Conservation (phyloP, 2,888 invertebrate species). For the Thymelicus sylvestris region DNA sequence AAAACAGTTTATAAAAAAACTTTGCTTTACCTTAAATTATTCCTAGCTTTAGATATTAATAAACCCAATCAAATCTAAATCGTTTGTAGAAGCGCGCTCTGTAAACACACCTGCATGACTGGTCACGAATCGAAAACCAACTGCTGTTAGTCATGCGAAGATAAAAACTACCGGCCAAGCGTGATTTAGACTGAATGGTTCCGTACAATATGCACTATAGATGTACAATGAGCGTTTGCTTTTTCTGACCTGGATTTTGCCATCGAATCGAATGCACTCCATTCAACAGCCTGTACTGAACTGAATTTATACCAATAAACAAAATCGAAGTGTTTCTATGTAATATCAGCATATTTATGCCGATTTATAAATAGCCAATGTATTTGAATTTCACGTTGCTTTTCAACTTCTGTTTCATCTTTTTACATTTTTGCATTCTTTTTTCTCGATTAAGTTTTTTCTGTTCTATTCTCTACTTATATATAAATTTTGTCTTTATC, state of each 20-base stretch:
- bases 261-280: constrained; percentile 8
- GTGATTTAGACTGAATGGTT: constrained; percentile 25
- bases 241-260: constrained; percentile 25
- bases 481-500: too few species aligned
- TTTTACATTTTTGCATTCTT: too few species aligned
- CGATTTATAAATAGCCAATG: background rate
- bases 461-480: too few species aligned
- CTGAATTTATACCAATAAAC: constrained; percentile 12
- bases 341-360: background rate
- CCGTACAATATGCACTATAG: constrained; percentile 20
- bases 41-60: constrained; percentile 5
- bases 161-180: constrained; percentile 44
- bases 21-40: background rate
- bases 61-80: constrained; percentile 66
- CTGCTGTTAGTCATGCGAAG: constrained; percentile 67
- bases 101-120: constrained; percentile 70
- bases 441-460: too few species aligned
- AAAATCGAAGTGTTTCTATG: background rate
- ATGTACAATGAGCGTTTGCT: constrained; percentile 5
- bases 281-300: constrained; percentile 4
- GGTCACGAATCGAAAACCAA: constrained; percentile 75
- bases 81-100: constrained; percentile 61
- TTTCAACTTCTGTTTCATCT: too few species aligned
- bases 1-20: too few species aligned
- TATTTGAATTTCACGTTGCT: too few species aligned